Conservation (phyloP, 2,888 invertebrate species). For the Drosophila mercatorum region DNA sequence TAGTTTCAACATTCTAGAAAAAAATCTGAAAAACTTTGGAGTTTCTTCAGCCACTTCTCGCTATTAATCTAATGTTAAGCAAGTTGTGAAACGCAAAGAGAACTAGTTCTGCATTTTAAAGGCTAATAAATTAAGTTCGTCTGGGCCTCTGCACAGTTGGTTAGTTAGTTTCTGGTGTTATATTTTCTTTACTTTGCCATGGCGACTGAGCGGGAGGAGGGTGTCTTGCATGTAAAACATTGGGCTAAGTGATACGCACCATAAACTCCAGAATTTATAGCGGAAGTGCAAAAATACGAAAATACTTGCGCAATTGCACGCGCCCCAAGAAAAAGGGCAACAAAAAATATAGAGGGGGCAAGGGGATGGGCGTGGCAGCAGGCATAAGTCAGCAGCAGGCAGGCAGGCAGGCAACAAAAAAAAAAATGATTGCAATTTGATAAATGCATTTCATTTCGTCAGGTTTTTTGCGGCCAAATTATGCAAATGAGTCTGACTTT, state of each 20-base stretch:
- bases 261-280: slow-evolving; percentile 75
- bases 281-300: slow-evolving; percentile 78
- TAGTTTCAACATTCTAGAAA: not conserved
- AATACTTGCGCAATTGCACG: slow-evolving; percentile 64
- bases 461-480: slow-evolving; percentile 60
- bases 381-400: slow-evolving; percentile 17
- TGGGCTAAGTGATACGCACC: slow-evolving; percentile 76
- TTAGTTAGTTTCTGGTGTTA: slow-evolving; percentile 15
- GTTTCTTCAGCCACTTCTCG: not conserved
- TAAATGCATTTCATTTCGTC: slow-evolving; percentile 69
- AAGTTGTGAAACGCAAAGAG: slow-evolving; percentile 1
- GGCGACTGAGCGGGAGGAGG: slow-evolving; percentile 20
- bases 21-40: not conserved
- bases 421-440: slow-evolving; percentile 48
- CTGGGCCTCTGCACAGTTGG: slow-evolving; percentile 20
- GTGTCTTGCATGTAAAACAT: slow-evolving; percentile 70
- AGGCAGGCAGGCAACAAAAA: not conserved
- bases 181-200: slow-evolving; percentile 13
- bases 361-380: slow-evolving; percentile 22
- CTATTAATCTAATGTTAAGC: slow-evolving; percentile 10
- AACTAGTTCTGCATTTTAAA: slow-evolving; percentile 6
- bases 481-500: slow-evolving; percentile 60
- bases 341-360: slow-evolving; percentile 31
- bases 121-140: slow-evolving; percentile 9
- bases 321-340: slow-evolving; percentile 16